Conservation (phyloP, 2,888 invertebrate genomes). For the Xanthorhoe spadicearia region DNA sequence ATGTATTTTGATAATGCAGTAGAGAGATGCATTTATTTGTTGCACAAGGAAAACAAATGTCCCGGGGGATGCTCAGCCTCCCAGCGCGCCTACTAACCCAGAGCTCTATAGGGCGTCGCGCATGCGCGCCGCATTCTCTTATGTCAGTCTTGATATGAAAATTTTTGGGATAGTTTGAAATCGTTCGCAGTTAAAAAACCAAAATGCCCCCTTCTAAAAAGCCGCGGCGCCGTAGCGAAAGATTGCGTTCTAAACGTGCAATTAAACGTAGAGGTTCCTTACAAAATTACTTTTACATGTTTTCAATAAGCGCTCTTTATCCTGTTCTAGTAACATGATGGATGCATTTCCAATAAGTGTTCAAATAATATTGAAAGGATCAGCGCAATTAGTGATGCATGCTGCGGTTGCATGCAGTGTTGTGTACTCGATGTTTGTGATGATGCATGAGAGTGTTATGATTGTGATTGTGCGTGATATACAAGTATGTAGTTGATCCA, state of each 20-base stretch:
- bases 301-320: neutral
- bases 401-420: neutral
- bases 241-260: neutral
- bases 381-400: neutral
- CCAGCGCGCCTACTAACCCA: neutral
- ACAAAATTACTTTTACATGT: neutral
- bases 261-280: neutral
- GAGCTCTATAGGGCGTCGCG: neutral
- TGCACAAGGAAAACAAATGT: neutral
- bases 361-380: neutral
- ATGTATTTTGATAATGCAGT: too few relatives aligned
- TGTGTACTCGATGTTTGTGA: neutral
- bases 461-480: conserved; percentile 14
- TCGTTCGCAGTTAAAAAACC: neutral
- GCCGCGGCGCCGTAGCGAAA: neutral
- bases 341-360: neutral
- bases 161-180: neutral
- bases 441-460: neutral
- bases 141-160: conserved; percentile 8
- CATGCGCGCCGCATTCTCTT: conserved; percentile 20
- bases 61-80: neutral
- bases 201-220: neutral
- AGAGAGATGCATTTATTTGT: neutral
- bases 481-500: conserved; percentile 42
- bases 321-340: neutral